Evolutionary conservation across 2,113 vertebrate species (phyloP).

Genomic region (Brachypodius melanocephalos): DNA sequence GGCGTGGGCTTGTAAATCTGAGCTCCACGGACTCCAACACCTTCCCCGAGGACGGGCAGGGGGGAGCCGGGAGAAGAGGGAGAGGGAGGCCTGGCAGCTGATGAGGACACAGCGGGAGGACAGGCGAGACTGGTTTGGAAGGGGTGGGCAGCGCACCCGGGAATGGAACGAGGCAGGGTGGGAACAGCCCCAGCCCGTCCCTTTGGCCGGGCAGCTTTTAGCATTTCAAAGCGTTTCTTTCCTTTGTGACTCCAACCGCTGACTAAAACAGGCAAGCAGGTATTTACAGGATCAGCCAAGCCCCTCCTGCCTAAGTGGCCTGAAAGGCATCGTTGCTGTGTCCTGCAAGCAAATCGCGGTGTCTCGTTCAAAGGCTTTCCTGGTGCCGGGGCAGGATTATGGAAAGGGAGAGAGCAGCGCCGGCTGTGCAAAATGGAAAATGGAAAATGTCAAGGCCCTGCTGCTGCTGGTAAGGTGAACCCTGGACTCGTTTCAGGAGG

Average conservation of each 20-base stretch:
- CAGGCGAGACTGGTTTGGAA: not conserved
- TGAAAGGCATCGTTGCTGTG: not conserved
- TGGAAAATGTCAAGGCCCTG: not conserved
- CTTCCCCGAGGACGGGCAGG: not conserved
- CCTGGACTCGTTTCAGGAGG: not conserved
- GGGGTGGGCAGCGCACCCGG: not conserved
- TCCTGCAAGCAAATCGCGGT: not conserved
- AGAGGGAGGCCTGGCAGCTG: not conserved
- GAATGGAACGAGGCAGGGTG: not conserved
- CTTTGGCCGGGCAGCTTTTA: conserved; percentile 22
- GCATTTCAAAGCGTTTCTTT: conserved; percentile 42
- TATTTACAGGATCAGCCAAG: conserved; percentile 1
- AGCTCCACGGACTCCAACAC: fast-evolving
- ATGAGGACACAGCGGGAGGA: not conserved
- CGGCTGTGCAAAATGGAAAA: not conserved
- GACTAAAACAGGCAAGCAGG: not conserved
- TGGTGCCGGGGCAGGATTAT: not conserved
- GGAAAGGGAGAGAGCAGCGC: not conserved
- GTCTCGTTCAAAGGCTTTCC: not conserved
- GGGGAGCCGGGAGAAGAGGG: not conserved
- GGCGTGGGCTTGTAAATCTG: fast-evolving
- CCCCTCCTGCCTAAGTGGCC: not conserved
- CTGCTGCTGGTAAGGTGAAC: not conserved
- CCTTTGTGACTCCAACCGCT: conserved; percentile 23
- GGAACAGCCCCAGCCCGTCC: not conserved